A percentile compares a stretch with the other conserved stretches of the same genome.
Evolutionary conservation across 2,797 vertebrate species (phyloP).

Genomic region (Sebastes itinus): DNA sequence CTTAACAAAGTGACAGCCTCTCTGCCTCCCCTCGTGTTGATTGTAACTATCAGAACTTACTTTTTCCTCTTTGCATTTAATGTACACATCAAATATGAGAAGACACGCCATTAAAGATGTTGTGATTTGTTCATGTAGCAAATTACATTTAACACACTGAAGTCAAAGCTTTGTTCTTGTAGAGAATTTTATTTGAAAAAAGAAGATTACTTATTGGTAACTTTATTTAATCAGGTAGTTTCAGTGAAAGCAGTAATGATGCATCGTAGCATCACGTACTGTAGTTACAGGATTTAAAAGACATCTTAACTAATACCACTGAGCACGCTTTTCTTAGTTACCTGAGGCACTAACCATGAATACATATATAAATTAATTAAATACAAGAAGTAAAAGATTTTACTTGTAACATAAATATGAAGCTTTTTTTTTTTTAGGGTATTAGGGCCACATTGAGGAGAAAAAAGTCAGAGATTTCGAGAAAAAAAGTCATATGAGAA

Average conservation of each 20-base stretch:
- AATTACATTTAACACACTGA: not conserved
- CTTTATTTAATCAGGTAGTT: not conserved
- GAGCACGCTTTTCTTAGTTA: not conserved
- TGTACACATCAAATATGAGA: not conserved
- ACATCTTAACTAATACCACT: not conserved
- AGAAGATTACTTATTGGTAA: not conserved
- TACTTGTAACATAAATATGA: no score
- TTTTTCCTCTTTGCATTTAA: not conserved
- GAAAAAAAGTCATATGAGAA: no score
- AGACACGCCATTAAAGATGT: not conserved
- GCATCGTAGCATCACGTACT: no score
- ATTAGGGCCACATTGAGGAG: no score
- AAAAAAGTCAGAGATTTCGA: no score
- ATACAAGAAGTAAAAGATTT: not conserved
- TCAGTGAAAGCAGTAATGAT: not conserved
- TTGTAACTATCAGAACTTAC: not conserved
- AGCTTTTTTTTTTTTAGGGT: no score
- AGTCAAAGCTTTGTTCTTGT: not conserved
- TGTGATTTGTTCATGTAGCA: not conserved
- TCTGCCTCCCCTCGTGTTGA: not conserved
- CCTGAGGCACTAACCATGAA: not conserved
- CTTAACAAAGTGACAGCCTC: slow-evolving; percentile 13
- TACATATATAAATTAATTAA: not conserved
- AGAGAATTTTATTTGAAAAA: not conserved
- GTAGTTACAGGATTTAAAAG: no score